These are phyloP conservation scores for Linnaemya tessellans DNA, from an alignment of 2,888 invertebrate species.

Conservation along the genomic window DNA sequence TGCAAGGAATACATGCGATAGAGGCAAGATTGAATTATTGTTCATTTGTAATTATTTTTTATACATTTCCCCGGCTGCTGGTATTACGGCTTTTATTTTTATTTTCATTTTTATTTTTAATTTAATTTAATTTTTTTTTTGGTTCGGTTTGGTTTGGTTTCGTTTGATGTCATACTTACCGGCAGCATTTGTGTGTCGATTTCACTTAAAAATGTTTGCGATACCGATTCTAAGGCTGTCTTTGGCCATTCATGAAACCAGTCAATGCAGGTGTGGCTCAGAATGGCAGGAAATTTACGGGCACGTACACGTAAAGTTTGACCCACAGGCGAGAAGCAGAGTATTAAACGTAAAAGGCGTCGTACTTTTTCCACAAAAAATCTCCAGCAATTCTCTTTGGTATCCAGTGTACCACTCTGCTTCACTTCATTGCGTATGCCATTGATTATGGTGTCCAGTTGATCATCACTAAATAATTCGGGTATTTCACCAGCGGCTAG, in stretches of 20 bases:
- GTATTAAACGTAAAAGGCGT: slow-evolving; percentile 89
- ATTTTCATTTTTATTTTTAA: not conserved
- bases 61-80: not conserved
- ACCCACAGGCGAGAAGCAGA: slow-evolving; percentile 99
- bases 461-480: slow-evolving; percentile 95
- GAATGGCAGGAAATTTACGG: slow-evolving; percentile 96
- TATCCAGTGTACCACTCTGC: slow-evolving; percentile 91
- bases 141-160: not conserved
- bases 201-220: slow-evolving; percentile 91
- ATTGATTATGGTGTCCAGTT: slow-evolving; percentile 92
- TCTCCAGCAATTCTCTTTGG: slow-evolving; percentile 97
- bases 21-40: slow-evolving; percentile 57
- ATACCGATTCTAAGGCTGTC: slow-evolving; percentile 95
- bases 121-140: no score
- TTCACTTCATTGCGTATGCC: slow-evolving; percentile 92
- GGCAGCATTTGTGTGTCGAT: slow-evolving; percentile 89
- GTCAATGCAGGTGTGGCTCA: slow-evolving; percentile 96
- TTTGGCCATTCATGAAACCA: slow-evolving; percentile 99
- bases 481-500: slow-evolving; percentile 97
- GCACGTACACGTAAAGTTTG: slow-evolving; percentile 93
- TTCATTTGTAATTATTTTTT: slow-evolving; percentile 46
- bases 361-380: slow-evolving; percentile 96
- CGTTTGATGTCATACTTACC: slow-evolving; percentile 82
- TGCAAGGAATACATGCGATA: slow-evolving; percentile 78
- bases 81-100: not conserved